Evolutionary conservation across 2,888 invertebrate species (phyloP), one percentile per base, ranked within the genome.

Genomic region (Pterobdella sp.): DNA sequence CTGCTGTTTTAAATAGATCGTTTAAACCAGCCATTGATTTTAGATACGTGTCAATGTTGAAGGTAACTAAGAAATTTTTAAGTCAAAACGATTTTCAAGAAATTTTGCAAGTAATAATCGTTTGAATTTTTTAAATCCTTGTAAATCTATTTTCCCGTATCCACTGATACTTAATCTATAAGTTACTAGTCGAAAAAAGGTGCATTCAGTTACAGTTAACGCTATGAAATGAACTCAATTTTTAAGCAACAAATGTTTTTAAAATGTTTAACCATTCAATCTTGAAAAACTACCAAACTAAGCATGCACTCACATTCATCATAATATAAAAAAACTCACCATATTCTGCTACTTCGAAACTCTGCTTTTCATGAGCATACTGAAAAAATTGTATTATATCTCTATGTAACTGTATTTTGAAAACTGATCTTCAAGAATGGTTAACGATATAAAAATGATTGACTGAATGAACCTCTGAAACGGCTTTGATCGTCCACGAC

Each of bases 301-400:
- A 56, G 14, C 3, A 18, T 14, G 26, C 18, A 18, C n/a, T 56
- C 14, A 18, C 4, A 56, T 56, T 18, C 14, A 18, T 66, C 22
- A 18, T 37, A 7, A 7, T 68, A 18, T 10, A 34, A 18, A 35
- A 34, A 37, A 34, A 65, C 65, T 14, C 29, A 72, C 72, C 72
- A 42, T 72, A 72, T 67, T 72, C 72, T 22, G 37, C 67, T 35
- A 72, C 72, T 65, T 72, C 32, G 67, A 72, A 67, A 34, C 31
- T 35, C 37, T 72, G 65, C 49, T 67, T 49, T 34, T 34, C 37
- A 42, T 65, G 26, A n/a, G 37, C 49, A 31, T 36, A 65, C 72
- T 72, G 18, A 67, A 72, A 37, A 52, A 35, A 70, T 26, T 22
- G 18, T 56, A 0, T 26, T 26, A 1, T 36, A 67, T 22, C 0